phyloP scores from a whole-genome alignment of 53 echinoderm and acorn worm species.

The Henricia sp. region DNA sequence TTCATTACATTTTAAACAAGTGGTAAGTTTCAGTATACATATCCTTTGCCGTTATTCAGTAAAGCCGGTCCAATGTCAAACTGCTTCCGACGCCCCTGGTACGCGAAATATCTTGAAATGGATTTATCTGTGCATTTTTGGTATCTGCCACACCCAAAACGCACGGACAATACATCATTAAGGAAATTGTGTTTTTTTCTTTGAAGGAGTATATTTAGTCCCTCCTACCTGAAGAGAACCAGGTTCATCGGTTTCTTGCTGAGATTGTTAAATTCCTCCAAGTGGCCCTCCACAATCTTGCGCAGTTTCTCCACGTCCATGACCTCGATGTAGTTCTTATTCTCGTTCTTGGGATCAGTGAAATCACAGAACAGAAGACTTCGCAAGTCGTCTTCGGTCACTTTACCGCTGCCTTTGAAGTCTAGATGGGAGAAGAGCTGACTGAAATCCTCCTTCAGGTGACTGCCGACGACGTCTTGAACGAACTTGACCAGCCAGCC shows the following conservation, averaged over 20 bases:
- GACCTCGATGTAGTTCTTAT: constrained; percentile 98
- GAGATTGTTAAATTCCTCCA: constrained; percentile 95
- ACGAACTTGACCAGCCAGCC: constrained; percentile 88
- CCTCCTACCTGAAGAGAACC: constrained; percentile 92
- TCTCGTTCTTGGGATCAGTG: constrained; percentile 96
- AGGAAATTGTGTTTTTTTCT: too few species aligned
- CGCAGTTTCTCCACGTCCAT: constrained; percentile 80
- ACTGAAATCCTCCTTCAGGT: constrained; percentile 91
- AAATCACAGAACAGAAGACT: constrained; percentile 98
- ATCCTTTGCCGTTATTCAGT: too few species aligned
- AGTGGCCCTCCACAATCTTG: constrained; percentile 87
- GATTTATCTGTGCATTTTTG: too few species aligned
- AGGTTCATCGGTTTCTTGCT: constrained; percentile 99
- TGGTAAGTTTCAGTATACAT: too few species aligned
- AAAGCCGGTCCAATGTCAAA: too few species aligned
- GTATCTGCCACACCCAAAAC: too few species aligned
- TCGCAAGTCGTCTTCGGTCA: constrained; percentile 93
- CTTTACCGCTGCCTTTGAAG: constrained; percentile 79
- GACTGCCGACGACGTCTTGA: constrained; percentile 64
- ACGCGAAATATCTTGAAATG: too few species aligned
- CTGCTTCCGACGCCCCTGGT: too few species aligned
- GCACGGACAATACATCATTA: too few species aligned
- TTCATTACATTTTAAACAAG: too few species aligned
- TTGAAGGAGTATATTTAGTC: background rate
- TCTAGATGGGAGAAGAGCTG: constrained; percentile 87